These are phyloP conservation scores for Genyomyrus donnyi DNA, from an alignment of 2,113 vertebrate genomes.

Conservation along the genomic window DNA sequence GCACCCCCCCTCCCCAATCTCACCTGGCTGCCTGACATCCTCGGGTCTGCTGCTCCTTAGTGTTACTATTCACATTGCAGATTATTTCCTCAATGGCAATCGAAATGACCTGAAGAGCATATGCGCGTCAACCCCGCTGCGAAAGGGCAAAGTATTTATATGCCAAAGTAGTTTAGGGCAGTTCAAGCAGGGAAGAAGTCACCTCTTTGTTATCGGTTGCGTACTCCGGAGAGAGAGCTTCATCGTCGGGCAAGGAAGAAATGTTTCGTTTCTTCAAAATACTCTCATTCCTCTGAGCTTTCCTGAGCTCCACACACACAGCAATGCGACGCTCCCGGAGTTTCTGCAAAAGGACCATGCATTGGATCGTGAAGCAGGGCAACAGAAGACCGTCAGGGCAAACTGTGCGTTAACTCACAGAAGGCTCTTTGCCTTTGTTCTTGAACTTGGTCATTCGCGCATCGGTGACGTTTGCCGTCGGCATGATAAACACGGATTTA, in stretches of 20 bases:
- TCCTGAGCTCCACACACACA: constrained; percentile 67
- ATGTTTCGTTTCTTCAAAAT: constrained; percentile 73
- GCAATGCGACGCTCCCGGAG: constrained; percentile 64
- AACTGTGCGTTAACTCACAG: constrained; percentile 52
- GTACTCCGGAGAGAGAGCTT: constrained; percentile 37
- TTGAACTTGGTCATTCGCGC: constrained; percentile 71
- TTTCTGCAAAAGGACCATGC: constrained; percentile 45
- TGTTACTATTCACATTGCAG: constrained; percentile 51
- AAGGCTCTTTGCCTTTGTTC: constrained; percentile 72
- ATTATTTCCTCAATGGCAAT: constrained; percentile 65
- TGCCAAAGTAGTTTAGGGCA: not conserved
- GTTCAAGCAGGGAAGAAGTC: not conserved
- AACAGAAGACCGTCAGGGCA: not conserved
- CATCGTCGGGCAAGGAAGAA: constrained; percentile 40
- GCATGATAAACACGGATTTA: constrained; percentile 52
- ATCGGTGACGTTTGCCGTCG: constrained; percentile 29
- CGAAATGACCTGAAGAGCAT: constrained; percentile 44
- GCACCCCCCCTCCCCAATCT: not conserved
- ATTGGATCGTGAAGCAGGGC: not conserved
- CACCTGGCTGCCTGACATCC: constrained; percentile 82
- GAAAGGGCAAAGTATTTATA: not conserved
- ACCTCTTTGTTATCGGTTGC: constrained; percentile 41
- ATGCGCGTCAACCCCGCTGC: not conserved
- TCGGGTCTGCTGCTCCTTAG: constrained; percentile 51
- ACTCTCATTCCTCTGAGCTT: constrained; percentile 74